Evolutionary conservation across 2,113 vertebrate genomes (phyloP), one percentile per base, ranked within the genome.

Genomic region (Myotis lucifugus): DNA sequence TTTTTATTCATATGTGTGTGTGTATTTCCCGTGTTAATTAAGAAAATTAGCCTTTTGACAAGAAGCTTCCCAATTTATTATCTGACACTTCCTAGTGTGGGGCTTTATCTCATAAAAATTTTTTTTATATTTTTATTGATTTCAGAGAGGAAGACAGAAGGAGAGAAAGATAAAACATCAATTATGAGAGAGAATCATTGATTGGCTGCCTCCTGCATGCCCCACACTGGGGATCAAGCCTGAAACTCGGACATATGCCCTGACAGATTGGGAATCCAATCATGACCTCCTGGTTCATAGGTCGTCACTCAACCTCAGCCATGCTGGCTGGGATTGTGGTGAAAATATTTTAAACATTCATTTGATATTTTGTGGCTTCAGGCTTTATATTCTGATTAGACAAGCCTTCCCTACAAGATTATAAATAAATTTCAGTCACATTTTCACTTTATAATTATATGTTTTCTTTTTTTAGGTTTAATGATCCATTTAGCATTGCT

Each of bases 41-140:
- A 90, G 18, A 90, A 59, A 91, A 74, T 79, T 81, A 46, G n/a
- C 29, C 23, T 93, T 83, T 88, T 69, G 13, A 52, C 15, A 85
- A 70, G 52, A 66, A 32, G 48, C 78, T 77, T 52, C 15, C 15
- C 15, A 67, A 66, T 56, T 84, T 88, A 73, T 87, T 91, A 78
- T 74, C 18, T 85, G n/a, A 50, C 23, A 76, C 12, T 83, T 32
- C 32, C 76, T 73, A 40, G 5, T 72, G 14, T 69, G 73, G 42
- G 76, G 15, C 54, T 21, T 54, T 50, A 50, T 79, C 3, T 25
- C 54, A 25, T 82, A n/a, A 73, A 88, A 93, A 59, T 25, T 10
- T 61, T 25, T 25, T 4, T 4, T 11, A 46, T 61, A 9, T 4
- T 59, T 25, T 59, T 10, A 61, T 61, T 61, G 56, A 61, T 61